Percentiles rank a stretch among this genome's conserved stretches.
These are phyloP conservation scores for Pangasius mekongensis DNA, from an alignment of 2,797 vertebrate genomes.

Conservation along the genomic window DNA sequence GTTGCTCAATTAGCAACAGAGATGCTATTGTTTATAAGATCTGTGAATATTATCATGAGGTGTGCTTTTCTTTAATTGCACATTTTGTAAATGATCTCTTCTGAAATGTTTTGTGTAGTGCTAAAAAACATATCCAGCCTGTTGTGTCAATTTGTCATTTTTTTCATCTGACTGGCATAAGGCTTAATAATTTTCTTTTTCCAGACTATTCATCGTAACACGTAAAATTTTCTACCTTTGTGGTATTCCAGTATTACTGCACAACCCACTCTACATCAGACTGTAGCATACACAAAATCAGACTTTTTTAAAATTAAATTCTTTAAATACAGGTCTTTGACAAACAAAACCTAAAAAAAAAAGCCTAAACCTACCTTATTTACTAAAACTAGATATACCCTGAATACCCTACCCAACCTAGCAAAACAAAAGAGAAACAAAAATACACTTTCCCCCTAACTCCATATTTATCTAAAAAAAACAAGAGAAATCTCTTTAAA, in stretches of 20 bases:
- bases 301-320: no score
- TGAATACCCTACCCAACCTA: no score
- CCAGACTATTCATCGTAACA: neutral
- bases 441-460: no score
- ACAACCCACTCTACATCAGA: neutral
- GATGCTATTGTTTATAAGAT: slow-evolving; percentile 17
- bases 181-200: neutral
- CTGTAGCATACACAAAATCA: neutral
- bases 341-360: neutral
- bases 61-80: neutral
- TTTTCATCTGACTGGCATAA: neutral
- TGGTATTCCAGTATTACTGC: neutral
- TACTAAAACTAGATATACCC: no score
- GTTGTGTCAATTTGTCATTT: neutral
- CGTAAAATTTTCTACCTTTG: neutral
- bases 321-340: no score
- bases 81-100: neutral
- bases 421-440: neutral
- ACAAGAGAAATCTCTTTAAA: no score
- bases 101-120: neutral
- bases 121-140: neutral
- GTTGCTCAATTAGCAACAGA: slow-evolving; percentile 20
- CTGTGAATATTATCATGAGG: neutral
- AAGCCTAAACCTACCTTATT: no score
- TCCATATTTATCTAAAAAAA: no score